Evolutionary conservation across 2,797 vertebrate species (phyloP).

Genomic region (Ceyx erithaca): DNA sequence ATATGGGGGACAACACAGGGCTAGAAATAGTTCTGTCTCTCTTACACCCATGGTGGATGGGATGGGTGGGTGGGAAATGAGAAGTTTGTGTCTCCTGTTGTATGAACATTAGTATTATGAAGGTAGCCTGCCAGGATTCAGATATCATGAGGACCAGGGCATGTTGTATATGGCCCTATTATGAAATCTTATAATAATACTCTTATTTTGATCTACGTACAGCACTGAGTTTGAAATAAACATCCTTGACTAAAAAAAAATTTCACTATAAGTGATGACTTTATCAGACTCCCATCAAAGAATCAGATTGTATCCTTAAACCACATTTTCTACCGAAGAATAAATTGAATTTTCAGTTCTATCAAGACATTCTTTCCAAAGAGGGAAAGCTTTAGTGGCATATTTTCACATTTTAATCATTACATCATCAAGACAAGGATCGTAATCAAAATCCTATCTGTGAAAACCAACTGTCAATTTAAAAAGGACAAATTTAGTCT

Average conservation of each 20-base stretch:
- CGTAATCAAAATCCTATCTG: neutral
- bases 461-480: neutral
- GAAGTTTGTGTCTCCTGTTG: neutral
- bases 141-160: neutral
- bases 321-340: neutral
- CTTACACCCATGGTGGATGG: neutral
- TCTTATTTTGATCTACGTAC: neutral
- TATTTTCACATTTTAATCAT: constrained; percentile 3
- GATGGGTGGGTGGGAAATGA: neutral
- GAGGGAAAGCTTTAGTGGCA: neutral
- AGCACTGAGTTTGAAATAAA: neutral
- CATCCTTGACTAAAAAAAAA: neutral
- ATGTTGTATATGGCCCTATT: accelerated
- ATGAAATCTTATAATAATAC: neutral
- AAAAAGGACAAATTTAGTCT: neutral
- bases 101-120: neutral
- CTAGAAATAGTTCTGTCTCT: neutral
- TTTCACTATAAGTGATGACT: neutral
- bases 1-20: neutral
- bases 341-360: neutral
- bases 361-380: neutral
- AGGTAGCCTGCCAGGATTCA: neutral
- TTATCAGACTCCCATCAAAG: neutral
- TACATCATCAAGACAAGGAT: neutral
- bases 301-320: neutral